These are phyloP conservation scores for Nephrotoma flavescens DNA, from an alignment of 2,888 invertebrate species.

Conservation along the genomic window DNA sequence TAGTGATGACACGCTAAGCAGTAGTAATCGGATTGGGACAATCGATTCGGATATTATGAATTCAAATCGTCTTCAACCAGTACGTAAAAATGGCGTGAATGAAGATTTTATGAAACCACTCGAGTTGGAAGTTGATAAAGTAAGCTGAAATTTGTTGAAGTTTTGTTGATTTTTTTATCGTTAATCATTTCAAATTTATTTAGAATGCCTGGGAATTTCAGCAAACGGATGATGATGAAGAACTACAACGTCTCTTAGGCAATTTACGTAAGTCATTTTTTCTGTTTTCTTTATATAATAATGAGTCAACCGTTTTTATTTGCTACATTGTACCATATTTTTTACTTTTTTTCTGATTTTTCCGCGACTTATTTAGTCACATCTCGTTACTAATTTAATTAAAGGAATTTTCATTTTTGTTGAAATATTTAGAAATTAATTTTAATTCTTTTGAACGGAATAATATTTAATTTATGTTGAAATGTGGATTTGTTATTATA, in stretches of 20 bases:
- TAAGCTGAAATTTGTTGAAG: constrained; percentile 25
- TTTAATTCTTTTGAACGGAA: no score
- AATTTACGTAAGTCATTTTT: constrained; percentile 15
- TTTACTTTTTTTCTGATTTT: not conserved
- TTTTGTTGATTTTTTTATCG: constrained; percentile 15
- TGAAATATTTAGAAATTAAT: no score
- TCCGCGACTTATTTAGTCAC: not conserved
- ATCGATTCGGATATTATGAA: not conserved
- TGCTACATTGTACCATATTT: not conserved
- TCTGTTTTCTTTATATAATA: not conserved
- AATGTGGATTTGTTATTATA: not conserved
- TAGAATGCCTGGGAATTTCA: constrained; percentile 47
- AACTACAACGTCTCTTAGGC: constrained; percentile 12
- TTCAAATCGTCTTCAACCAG: not conserved
- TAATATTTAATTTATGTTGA: not conserved
- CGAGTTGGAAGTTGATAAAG: constrained; percentile 53
- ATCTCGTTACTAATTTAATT: not conserved
- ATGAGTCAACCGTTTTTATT: not conserved
- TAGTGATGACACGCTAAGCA: not conserved
- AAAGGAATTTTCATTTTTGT: not conserved
- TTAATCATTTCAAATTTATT: constrained; percentile 16
- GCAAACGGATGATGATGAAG: constrained; percentile 11
- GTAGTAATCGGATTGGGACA: not conserved
- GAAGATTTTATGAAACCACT: constrained; percentile 34
- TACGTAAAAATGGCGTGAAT: constrained; percentile 13